Evolutionary conservation across 2,113 vertebrate species (phyloP).

Genomic region (Raja brachyura): DNA sequence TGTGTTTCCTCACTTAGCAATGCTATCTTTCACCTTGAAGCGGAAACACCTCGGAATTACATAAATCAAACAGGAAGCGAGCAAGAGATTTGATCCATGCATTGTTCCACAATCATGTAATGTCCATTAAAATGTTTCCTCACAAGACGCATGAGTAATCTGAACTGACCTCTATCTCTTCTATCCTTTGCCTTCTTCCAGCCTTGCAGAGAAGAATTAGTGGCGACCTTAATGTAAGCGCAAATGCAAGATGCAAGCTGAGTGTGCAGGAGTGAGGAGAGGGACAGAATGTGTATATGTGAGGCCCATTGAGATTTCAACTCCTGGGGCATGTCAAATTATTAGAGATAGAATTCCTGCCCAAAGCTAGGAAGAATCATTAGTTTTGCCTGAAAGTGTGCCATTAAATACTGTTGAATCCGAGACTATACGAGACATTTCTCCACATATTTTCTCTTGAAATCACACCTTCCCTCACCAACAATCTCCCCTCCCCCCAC

Average conservation of each 20-base stretch:
- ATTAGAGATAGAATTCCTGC: too few species aligned
- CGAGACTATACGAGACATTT: too few species aligned
- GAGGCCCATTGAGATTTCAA: too few species aligned
- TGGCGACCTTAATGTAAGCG: background rate
- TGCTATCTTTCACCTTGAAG: background rate
- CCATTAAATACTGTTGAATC: too few species aligned
- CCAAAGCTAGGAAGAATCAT: too few species aligned
- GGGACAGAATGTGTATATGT: too few species aligned
- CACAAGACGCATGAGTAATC: background rate
- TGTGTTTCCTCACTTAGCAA: background rate
- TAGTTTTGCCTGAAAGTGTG: too few species aligned
- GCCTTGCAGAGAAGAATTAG: background rate
- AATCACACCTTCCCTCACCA: too few species aligned
- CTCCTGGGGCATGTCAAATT: too few species aligned
- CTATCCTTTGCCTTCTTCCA: background rate
- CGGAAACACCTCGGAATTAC: background rate
- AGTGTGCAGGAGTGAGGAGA: too few species aligned
- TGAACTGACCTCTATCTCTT: background rate
- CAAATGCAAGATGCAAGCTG: background rate
- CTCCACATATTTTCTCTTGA: too few species aligned
- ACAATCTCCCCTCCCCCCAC: too few species aligned
- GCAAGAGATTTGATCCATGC: background rate
- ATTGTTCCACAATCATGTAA: background rate
- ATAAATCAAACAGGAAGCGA: background rate
- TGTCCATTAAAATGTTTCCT: background rate